phyloP scores from a whole-genome alignment of 2,113 vertebrate species.

The Hippocampus guttulatus region DNA sequence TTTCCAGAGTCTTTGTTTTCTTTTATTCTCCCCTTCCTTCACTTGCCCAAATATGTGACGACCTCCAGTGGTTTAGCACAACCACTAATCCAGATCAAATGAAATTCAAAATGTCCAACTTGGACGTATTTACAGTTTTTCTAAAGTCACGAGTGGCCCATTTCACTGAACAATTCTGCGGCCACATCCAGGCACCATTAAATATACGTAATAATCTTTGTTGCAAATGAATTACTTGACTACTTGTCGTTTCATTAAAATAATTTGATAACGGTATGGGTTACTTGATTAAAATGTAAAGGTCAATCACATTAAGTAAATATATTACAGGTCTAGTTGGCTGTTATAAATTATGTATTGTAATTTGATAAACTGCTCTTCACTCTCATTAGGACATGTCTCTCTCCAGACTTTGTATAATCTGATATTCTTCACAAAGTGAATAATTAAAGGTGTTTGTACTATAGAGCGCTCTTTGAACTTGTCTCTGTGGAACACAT shows the following conservation, averaged over 20 bases:
- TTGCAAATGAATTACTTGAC: constrained; percentile 4
- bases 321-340: not conserved
- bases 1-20: constrained; percentile 18
- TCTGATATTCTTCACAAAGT: not conserved
- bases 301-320: not conserved
- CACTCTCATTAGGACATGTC: not conserved
- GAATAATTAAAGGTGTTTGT: not conserved
- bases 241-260: constrained; percentile 3
- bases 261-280: constrained; percentile 3
- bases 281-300: not conserved
- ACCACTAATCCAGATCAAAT: constrained; percentile 31
- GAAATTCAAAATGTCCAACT: constrained; percentile 27
- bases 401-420: not conserved
- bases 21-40: constrained; percentile 18
- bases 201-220: not conserved
- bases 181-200: constrained; percentile 8
- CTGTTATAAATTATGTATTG: not conserved
- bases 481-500: not conserved
- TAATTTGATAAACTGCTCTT: not conserved
- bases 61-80: constrained; percentile 14
- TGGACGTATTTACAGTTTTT: constrained; percentile 20
- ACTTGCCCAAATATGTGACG: constrained; percentile 14
- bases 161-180: constrained; percentile 9
- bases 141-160: not conserved
- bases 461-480: not conserved